Evolutionary conservation across 2,113 vertebrate genomes (phyloP), one percentile per base, ranked within the genome.

Genomic region (Hirundichthys speculiger): DNA sequence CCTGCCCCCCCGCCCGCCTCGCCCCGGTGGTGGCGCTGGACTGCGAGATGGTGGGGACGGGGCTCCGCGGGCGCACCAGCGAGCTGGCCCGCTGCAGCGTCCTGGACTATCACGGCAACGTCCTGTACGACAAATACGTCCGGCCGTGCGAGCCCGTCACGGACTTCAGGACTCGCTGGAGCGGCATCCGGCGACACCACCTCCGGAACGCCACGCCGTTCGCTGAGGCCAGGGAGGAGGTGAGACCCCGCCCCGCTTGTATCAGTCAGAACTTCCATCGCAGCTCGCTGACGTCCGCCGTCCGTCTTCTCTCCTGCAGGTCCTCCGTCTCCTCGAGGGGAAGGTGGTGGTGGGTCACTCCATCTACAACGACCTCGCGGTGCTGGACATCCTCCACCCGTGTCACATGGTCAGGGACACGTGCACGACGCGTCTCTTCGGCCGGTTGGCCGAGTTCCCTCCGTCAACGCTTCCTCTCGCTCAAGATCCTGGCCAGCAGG

Each of bases 21-120:
- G 55, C 70, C 42, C 92, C 90, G 2, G 89, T 92, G 0, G 94
- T 99, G 77, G 94, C 98, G 1, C 63, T 99, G 4, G 97, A 99
- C 91, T 99, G 98, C 11, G 98, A 99, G 88, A 99, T 99, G 98
- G 97, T 99, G 51, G 98, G 98, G 51, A 98, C 96, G 0, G 98
- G 98, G 0, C 95, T 94, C 0, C 73, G 84, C 0, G 96, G 95
- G 6, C 81, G 80, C 50, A 88, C 81, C 65, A 96, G 93, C 0
- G 96, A 96, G 86, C 73, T 99, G 79, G 98, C 96, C 0, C 95
- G 97, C 4, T 99, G 98, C 83, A 96, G 96, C 0, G 85, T 99
- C 22, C 87, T 99, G 15, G 93, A 91, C 76, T 98, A 98, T 1
- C 63, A 92, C 0, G 96, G 98, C 1, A 90, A 93, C 0, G 87